A percentile compares a stretch with the other conserved stretches of the same genome.
These are phyloP conservation scores for Phallusia fumigata DNA, from an alignment of 23 tunicate species.

Conservation along the genomic window DNA sequence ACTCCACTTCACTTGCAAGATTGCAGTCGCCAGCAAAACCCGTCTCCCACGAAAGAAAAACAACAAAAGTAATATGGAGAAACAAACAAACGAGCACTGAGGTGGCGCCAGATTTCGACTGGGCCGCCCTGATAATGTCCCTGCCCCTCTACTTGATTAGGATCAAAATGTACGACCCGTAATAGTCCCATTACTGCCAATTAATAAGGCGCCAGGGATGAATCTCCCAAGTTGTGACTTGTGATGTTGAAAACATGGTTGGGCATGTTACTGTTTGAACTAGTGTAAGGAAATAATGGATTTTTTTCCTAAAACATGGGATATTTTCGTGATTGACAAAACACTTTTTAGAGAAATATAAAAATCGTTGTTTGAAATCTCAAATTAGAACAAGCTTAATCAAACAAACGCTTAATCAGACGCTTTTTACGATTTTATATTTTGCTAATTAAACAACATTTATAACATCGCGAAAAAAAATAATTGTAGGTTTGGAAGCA, in stretches of 20 bases:
- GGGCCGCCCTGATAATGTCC: not conserved
- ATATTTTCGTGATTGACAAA: no score
- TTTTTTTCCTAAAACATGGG: no score
- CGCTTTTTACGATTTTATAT: no score
- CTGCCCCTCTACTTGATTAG: not conserved
- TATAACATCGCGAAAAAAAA: no score
- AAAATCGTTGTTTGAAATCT: no score
- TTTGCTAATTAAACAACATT: no score
- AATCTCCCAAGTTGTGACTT: not conserved
- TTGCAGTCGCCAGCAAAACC: not conserved
- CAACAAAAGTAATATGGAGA: not conserved
- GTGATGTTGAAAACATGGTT: not conserved
- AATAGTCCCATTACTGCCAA: conserved; percentile 3
- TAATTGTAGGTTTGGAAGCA: no score
- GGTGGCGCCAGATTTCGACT: not conserved
- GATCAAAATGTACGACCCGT: not conserved
- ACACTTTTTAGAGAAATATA: no score
- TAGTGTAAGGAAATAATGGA: no score
- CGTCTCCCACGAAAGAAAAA: not conserved
- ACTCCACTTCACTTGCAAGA: not conserved
- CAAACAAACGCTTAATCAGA: no score
- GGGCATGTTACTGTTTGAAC: no score
- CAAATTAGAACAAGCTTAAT: no score
- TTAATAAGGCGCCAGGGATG: not conserved
- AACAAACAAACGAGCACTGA: not conserved